Base-by-base conservation (phyloP, 2,113 vertebrate genomes). In the Vulpes lagopus region DNA sequence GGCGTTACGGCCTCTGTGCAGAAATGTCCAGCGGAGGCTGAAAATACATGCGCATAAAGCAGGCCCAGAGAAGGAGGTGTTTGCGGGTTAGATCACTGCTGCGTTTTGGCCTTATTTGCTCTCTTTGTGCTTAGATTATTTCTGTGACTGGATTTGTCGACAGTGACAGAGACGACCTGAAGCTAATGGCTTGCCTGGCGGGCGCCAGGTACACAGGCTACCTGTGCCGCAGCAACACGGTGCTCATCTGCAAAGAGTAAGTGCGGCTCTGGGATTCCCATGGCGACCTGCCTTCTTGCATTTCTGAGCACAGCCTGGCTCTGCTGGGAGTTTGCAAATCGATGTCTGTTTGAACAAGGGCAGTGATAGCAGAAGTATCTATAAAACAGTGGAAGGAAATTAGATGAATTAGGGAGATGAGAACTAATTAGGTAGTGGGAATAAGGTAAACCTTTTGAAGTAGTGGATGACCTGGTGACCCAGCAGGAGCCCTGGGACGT, bases 241-340 rank as follows among this genome's bases (percentile, higher is more conserved):
- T 99, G 55, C 99, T 99, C 99, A 99, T 99, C 98, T 99, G 99
- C 89, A 99, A 99, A 99, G 99, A 99, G 99, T 99, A 98, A 99
- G 99, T 95, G 19, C 1, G 23, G 67, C 38, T 5, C 23, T n/a
- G 49, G 43, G 43, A 43, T 43, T 43, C 43, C 6, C 43, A 43
- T 43, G 43, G 43, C 7, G 43, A 43, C 7, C 6, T 43, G 43
- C 43, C 43, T 43, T 7, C 43, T 43, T 43, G 43, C 43, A 7
- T 43, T 43, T 43, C 43, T 43, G 43, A 43, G 43, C 43, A 43
- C 43, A 43, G 43, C 43, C 43, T 43, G 43, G 43, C 43, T 6
- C 7, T 43, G 43, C 43, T 43, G 43, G 14, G 19, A 14, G 20
- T 17, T 27, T 11, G 4, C 35, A 22, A 32, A 5, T 19, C 14